phyloP scores from a whole-genome alignment of 2,113 vertebrate genomes.

The Tupaia chinensis region DNA sequence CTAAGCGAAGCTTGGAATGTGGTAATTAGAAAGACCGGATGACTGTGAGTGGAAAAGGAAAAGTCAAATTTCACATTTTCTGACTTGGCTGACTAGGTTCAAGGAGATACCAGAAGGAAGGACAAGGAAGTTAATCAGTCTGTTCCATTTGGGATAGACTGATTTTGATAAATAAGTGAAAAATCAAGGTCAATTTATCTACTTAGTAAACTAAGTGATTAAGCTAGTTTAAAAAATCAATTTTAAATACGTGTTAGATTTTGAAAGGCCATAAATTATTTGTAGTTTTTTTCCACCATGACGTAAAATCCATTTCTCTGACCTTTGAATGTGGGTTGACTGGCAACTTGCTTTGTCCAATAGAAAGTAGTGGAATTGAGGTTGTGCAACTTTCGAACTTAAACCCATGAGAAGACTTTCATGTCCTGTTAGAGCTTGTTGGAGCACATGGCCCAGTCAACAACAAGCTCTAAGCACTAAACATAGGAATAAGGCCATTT shows the following conservation, averaged over 20 bases:
- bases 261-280: not conserved
- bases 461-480: not conserved
- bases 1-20: not conserved
- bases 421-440: not conserved
- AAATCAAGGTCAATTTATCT: not conserved
- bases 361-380: not conserved
- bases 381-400: too few species aligned
- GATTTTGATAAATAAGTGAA: not conserved
- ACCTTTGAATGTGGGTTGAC: not conserved
- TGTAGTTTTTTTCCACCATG: not conserved
- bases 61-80: not conserved
- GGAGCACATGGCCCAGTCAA: not conserved
- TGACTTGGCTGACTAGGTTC: not conserved
- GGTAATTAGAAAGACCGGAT: not conserved
- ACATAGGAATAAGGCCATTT: fast-evolving
- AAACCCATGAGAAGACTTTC: not conserved
- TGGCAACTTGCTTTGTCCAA: not conserved
- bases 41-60: not conserved
- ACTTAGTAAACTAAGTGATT: not conserved
- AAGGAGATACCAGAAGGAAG: not conserved
- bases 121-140: not conserved
- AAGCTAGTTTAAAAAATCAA: not conserved
- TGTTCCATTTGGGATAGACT: not conserved
- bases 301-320: not conserved
- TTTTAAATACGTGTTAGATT: not conserved